Conservation (phyloP, 2,888 invertebrate species). For the Hirudinaria manillensis region DNA sequence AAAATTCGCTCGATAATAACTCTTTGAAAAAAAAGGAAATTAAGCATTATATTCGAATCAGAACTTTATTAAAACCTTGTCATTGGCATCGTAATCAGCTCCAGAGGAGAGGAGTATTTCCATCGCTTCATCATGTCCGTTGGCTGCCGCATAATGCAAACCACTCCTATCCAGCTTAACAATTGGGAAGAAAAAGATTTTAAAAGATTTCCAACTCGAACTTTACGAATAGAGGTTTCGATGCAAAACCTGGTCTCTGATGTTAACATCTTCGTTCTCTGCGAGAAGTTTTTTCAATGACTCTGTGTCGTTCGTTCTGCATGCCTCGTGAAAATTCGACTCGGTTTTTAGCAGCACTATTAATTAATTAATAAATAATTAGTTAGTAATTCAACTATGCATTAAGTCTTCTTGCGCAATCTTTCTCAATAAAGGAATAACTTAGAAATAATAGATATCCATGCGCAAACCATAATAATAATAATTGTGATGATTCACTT, state of each 20-base stretch:
- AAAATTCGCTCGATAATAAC: no score
- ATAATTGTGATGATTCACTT: no score
- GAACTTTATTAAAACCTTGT: conserved; percentile 45
- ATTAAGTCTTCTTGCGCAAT: conserved; percentile 1
- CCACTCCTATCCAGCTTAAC: conserved; percentile 53
- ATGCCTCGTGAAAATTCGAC: conserved; percentile 52
- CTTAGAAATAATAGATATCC: no score
- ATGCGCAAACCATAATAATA: no score
- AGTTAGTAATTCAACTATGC: neutral
- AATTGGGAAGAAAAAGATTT: neutral
- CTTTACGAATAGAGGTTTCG: neutral
- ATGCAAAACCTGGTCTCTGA: conserved; percentile 50
- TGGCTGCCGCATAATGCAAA: conserved; percentile 54
- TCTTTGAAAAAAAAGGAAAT: no score
- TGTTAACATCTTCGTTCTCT: conserved; percentile 53
- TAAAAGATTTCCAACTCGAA: neutral
- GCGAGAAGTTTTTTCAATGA: conserved; percentile 47
- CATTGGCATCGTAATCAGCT: conserved; percentile 52
- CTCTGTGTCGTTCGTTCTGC: conserved; percentile 51
- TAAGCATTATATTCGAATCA: no score
- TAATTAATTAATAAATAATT: neutral
- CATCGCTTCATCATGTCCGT: conserved; percentile 50
- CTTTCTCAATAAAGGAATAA: neutral
- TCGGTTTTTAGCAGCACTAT: conserved; percentile 45
- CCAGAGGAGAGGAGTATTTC: conserved; percentile 49